phyloP scores from a whole-genome alignment of 2,113 vertebrate species.

The Ivindomyrus marchei region DNA sequence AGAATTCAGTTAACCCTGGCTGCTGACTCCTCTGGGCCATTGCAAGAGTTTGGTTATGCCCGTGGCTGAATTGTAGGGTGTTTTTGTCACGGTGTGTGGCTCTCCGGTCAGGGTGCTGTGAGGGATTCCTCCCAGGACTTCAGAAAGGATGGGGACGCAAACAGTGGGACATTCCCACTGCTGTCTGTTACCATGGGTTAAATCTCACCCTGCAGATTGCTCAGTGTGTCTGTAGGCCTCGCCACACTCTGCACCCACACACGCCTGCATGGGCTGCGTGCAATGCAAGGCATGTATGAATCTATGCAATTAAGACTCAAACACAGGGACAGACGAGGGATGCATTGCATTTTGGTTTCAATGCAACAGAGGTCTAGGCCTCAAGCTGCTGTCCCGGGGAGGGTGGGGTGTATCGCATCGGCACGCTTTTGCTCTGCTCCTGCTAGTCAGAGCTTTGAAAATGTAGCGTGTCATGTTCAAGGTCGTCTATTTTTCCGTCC shows the following conservation, averaged over 20 bases:
- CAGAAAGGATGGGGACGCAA: not conserved
- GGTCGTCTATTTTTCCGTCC: not conserved
- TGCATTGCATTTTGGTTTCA: not conserved
- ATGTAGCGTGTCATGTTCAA: not conserved
- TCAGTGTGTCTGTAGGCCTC: not conserved
- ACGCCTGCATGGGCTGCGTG: not conserved
- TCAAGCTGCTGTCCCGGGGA: not conserved
- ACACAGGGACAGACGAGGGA: not conserved
- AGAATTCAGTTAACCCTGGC: not conserved
- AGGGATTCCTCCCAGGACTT: not conserved
- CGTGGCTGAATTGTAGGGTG: not conserved
- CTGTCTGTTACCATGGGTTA: not conserved
- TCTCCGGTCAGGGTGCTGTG: not conserved
- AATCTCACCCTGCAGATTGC: not conserved
- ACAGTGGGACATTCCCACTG: not conserved
- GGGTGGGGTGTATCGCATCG: not conserved
- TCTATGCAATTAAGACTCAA: not conserved
- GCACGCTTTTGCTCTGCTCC: not conserved
- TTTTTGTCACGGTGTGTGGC: not conserved
- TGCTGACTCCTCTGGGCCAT: no score
- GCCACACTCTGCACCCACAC: not conserved
- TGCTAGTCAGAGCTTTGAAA: not conserved
- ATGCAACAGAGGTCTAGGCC: not conserved
- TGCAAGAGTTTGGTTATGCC: not conserved
- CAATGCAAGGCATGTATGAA: not conserved